phyloP scores from a whole-genome alignment of 2,113 vertebrate genomes.

The Brienomyrus brachyistius region DNA sequence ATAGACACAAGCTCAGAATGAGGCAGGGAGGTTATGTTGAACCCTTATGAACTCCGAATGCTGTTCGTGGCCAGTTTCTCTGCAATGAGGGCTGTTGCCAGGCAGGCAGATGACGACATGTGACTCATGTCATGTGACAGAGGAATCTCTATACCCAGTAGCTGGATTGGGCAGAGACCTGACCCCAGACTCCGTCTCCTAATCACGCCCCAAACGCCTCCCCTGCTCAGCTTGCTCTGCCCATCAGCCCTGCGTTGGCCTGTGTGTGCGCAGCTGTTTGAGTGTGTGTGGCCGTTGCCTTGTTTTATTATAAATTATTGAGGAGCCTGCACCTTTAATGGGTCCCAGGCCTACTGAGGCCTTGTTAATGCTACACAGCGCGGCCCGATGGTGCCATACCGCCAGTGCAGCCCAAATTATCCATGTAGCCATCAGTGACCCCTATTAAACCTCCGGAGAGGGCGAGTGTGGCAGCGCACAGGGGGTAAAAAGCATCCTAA shows the following conservation, averaged over 20 bases:
- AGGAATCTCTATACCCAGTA: not conserved
- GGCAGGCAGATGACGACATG: not conserved
- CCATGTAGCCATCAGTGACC: not conserved
- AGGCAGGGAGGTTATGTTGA: not conserved
- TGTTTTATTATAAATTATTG: conserved; percentile 39
- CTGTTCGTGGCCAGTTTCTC: not conserved
- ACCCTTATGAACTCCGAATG: not conserved
- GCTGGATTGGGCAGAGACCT: not conserved
- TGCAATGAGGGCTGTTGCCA: not conserved
- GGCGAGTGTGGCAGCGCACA: not conserved
- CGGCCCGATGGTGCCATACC: not conserved
- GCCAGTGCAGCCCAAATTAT: not conserved
- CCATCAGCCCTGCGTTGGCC: not conserved
- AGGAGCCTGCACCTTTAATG: conserved; percentile 40
- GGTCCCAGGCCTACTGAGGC: not conserved
- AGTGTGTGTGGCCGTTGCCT: not conserved
- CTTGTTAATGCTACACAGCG: not conserved
- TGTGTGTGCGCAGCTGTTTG: not conserved
- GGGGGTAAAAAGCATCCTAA: not conserved
- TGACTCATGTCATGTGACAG: not conserved
- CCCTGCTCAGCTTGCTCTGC: not conserved
- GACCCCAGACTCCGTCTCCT: not conserved
- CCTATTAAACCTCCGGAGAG: not conserved
- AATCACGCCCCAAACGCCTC: not conserved
- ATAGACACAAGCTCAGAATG: not conserved